Base-by-base conservation (phyloP, 2,113 vertebrate genomes). In the Catagonus wagneri region DNA sequence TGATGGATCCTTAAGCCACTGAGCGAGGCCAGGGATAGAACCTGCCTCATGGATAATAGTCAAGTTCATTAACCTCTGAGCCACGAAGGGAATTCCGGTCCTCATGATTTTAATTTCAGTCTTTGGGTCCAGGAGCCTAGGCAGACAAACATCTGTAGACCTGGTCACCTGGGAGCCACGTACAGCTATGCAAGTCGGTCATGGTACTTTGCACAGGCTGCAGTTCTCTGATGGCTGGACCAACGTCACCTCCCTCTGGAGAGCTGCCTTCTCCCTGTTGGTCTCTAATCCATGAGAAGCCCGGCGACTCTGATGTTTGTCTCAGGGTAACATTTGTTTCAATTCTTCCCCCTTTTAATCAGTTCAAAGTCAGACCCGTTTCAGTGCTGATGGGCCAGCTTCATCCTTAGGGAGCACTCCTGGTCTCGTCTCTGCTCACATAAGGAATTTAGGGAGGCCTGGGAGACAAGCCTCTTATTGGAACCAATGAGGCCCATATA, bases 301-400 rank as follows among this genome's bases (percentile, higher is more conserved):
- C 85, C 93, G 44, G 56, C 50, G 25, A 80, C 54, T 92, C 95
- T 66, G 86, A 34, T 63, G 39, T 39, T 27, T 36, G 39, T 96
- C 95, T 96, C 89, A 50, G 85, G 79, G 44, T 85, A 93, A 79
- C 36, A 75, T 71, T 97, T 84, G 32, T 29, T 80, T 94, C 75
- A 74, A 50, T 60, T 58, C 60, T 84, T 83, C 56, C 75, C 36
- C 29, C 54, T 89, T 72, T 75, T 65, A 91, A 92, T 96, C 93
- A 75, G 87, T 87, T 95, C 92, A 81, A 76, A 97, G 58, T 91
- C 93, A 96, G 92, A 88, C 74, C 79, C 25, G 1, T 87, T 95
- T 87, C 75, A 52, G 8, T 66, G 83, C 50, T 96, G 89, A 93
- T 88, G 89, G 93, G 66, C 89, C 83, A 68, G 66, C 36, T 56